Base-by-base conservation (phyloP, 1,140 invertebrate species). In the Trachymyrmex cornetzi region DNA sequence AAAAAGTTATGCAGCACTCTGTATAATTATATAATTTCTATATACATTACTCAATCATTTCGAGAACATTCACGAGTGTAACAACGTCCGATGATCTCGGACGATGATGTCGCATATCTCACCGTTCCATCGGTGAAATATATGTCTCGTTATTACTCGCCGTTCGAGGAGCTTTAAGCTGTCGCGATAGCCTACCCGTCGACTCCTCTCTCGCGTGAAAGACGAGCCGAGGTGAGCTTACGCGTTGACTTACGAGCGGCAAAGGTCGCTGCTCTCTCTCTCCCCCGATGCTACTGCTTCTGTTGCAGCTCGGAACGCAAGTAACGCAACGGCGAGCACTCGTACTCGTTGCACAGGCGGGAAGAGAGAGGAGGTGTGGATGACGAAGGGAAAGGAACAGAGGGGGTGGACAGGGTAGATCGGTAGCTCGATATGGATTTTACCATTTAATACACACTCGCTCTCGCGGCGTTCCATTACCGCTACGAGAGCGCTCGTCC, bases 361-460 rank as follows among this genome's bases (percentile, higher is more conserved):
- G 48, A 66, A 19, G 11, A 19, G 57, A 24, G n/a, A 6, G 64
- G 11, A n/a, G 9, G 55, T n/a, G 7, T 11, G 77, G 64, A n/a
- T 3, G 59, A 34, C 30, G 34, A 53, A 53, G 72, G 66, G 27
- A 64, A 34, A 16, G 16, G 24, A 24, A 19, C 7, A 44, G 53
- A 27, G n/a, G 34, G 44, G n/a, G 53, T n/a, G 57, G 48, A 19
- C 72, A 27, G 38, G 30, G 72, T 48, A 64, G 55, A 63, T 30
- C 59, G 30, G 55, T n/a, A 59, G 72, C 61, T 66, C 67, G 85
- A 87, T 87, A 87, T 85, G 63, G 90, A 87, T 90, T 91, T 89
- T 85, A 86, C 77, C 63, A 86, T 90, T 90, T 85, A 88, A 90
- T 92, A 85, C 71, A 84, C 79, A 67, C 75, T 69, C 72, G 24